These are phyloP conservation scores for Pseudochirops cupreus DNA, from an alignment of 2,797 vertebrate genomes.

Conservation along the genomic window DNA sequence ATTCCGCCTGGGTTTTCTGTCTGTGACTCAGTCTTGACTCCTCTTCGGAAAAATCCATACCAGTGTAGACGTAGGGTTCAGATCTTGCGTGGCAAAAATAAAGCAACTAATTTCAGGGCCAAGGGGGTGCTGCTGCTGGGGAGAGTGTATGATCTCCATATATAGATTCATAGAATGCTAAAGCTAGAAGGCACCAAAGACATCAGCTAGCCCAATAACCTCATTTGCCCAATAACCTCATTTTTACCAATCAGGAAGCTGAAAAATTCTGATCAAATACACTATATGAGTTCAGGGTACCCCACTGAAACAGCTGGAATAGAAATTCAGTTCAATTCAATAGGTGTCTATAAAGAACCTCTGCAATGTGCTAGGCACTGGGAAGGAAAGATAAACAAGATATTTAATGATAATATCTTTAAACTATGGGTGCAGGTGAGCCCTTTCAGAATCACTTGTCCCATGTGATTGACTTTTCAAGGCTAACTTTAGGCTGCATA, in stretches of 20 bases:
- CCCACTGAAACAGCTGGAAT: background rate
- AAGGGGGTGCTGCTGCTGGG: background rate
- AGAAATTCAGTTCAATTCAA: background rate
- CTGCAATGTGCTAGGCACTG: no score
- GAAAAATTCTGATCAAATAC: background rate
- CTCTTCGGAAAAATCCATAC: conserved; percentile 42
- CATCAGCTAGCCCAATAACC: background rate
- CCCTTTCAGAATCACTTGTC: background rate
- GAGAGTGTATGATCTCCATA: background rate
- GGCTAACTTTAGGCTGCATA: no score
- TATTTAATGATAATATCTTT: no score
- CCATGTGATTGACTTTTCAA: no score
- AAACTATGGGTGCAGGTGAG: background rate
- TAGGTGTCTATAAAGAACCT: no score
- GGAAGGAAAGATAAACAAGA: background rate
- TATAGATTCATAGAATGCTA: background rate
- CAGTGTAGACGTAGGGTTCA: background rate
- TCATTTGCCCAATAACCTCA: background rate
- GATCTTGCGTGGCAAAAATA: conserved; percentile 40
- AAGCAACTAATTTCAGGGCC: conserved; percentile 28
- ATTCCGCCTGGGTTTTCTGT: conserved; percentile 44
- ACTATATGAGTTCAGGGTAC: background rate
- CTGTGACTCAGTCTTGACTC: conserved; percentile 32
- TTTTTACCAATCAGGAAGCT: background rate
- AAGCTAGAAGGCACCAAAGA: background rate